Evolutionary conservation across 2,113 vertebrate species (phyloP).

Genomic region (Trochalopteron elliotii): DNA sequence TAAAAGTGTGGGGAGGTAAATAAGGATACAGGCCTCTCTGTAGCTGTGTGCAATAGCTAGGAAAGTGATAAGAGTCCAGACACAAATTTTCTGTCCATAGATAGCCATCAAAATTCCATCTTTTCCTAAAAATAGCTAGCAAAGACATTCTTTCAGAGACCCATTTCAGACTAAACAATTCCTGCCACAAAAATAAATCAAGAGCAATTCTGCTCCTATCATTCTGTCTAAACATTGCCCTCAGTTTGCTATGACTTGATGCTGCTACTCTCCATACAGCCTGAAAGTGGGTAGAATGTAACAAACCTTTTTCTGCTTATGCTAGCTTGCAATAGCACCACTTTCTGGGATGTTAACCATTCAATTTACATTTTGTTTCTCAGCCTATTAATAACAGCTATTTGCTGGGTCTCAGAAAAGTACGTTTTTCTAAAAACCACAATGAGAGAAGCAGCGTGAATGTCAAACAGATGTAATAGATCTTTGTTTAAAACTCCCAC

Average conservation of each 20-base stretch:
- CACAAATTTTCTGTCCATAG: neutral
- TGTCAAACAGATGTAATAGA: neutral
- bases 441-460: neutral
- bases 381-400: neutral
- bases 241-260: neutral
- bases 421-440: neutral
- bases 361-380: neutral
- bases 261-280: neutral
- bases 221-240: neutral
- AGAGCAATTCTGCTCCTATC: rapidly evolving
- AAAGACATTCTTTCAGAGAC: neutral
- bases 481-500: conserved; percentile 35
- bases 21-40: neutral
- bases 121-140: neutral
- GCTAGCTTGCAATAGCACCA: neutral
- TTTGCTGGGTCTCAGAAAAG: neutral
- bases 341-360: neutral
- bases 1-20: neutral
- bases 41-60: neutral
- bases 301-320: neutral
- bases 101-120: neutral
- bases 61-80: neutral
- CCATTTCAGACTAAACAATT: neutral
- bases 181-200: neutral
- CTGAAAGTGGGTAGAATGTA: neutral